Base-by-base conservation (phyloP, 2,888 invertebrate species). In the Eumacrocentrus americanus region DNA sequence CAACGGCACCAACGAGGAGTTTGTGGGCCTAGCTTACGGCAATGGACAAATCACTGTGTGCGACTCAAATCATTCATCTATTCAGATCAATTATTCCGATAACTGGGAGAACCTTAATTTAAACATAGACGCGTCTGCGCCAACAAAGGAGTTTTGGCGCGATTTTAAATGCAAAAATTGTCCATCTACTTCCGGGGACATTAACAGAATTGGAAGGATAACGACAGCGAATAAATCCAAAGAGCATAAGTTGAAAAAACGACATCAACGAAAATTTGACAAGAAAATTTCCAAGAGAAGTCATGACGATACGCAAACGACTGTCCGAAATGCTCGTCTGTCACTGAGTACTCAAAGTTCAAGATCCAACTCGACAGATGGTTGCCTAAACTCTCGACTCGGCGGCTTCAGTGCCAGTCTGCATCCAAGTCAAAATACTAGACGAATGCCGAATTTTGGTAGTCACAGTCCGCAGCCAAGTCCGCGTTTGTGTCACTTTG, bases 21-120 rank as follows among this genome's bases (percentile, higher is more conserved):
- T 81, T 35, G 72, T 81, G 1, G 81, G 81, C 0, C 65, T 80
- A 1, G 77, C 80, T 3, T 77, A 78, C 14, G 81, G 81, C 0
- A 79, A 73, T 25, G 80, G 80, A 0, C 78, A 79, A 54, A 68
- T 80, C 11, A 69, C 78, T 2, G 75, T 80, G 0, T 81, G 79
- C 60, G 78, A 80, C 40, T 76, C 76, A 6, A 79, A 78, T 62
- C 79, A 76, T 14, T 68, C 77, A 3, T 70, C 72, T 12, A 74
- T 80, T 29, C 79, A 79, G 29, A 76, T 80, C 9, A 77, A 80
- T 50, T 81, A 81, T 54, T 74, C 79, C 0, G 79, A 79, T 48
- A 81, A 81, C 60, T 81, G 81, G 81, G 81, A 81, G 58, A 80
- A 75, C 52, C 60, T 81, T 2, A 80, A 79, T 61, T 29, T 78